phyloP scores from a whole-genome alignment of 2,113 vertebrate species.

The Haemorhous mexicanus region DNA sequence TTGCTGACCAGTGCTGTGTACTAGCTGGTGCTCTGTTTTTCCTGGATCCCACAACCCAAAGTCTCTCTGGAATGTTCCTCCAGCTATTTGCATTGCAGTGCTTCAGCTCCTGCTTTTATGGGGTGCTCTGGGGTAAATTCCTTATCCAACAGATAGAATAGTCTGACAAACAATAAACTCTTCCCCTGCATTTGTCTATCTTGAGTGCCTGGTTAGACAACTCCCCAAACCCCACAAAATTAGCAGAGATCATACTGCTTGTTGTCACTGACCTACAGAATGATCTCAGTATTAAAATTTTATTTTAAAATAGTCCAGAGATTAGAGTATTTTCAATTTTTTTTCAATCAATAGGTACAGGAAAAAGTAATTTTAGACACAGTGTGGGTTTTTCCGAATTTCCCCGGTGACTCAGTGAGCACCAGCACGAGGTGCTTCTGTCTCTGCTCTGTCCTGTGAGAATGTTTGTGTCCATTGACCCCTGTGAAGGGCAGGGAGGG shows the following conservation, averaged over 20 bases:
- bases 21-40: background rate
- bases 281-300: background rate
- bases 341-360: background rate
- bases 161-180: background rate
- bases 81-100: background rate
- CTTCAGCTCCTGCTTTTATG: background rate
- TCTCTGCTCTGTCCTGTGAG: background rate
- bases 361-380: background rate
- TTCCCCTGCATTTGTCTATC: background rate
- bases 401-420: background rate
- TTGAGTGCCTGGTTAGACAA: background rate
- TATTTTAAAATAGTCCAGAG: background rate
- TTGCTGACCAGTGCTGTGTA: background rate
- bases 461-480: background rate
- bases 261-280: background rate
- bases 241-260: background rate
- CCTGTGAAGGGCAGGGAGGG: background rate
- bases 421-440: background rate
- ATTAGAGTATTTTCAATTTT: background rate
- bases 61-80: conserved; percentile 15
- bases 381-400: background rate
- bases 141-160: background rate
- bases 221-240: background rate
- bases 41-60: background rate
- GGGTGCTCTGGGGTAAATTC: background rate